Percentiles rank a stretch among this genome's conserved stretches.
phyloP scores from a whole-genome alignment of 2,113 vertebrate species.

The Pseudopipra pipra region DNA sequence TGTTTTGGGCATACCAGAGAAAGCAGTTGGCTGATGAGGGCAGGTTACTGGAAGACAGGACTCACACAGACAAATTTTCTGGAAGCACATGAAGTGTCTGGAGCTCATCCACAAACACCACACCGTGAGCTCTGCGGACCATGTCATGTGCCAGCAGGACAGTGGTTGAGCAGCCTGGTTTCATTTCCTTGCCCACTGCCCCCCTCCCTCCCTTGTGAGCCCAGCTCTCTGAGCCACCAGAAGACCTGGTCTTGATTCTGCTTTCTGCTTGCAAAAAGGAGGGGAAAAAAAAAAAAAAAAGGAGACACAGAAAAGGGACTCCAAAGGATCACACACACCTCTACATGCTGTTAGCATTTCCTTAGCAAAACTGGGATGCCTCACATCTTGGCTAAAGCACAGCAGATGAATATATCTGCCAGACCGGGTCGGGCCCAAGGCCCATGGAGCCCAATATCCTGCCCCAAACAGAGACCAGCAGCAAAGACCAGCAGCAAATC shows the following conservation, averaged over 20 bases:
- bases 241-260: not conserved
- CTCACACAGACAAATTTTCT: not conserved
- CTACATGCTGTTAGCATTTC: not conserved
- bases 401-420: not conserved
- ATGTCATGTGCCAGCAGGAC: not conserved
- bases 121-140: not conserved
- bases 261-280: not conserved
- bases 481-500: not conserved
- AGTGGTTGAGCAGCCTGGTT: not conserved
- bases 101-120: not conserved
- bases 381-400: not conserved
- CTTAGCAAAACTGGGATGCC: not conserved
- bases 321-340: not conserved
- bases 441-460: not conserved
- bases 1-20: not conserved
- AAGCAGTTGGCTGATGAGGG: not conserved
- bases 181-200: not conserved
- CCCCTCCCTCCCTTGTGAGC: not conserved
- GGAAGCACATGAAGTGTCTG: not conserved
- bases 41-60: not conserved
- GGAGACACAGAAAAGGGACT: not conserved
- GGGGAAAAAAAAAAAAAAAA: not conserved
- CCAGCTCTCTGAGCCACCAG: not conserved
- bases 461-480: not conserved
- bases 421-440: not conserved